A percentile compares a stretch with the other conserved stretches of the same genome.
phyloP scores from a whole-genome alignment of 2,113 vertebrate genomes.

The Dasyprocta punctata region DNA sequence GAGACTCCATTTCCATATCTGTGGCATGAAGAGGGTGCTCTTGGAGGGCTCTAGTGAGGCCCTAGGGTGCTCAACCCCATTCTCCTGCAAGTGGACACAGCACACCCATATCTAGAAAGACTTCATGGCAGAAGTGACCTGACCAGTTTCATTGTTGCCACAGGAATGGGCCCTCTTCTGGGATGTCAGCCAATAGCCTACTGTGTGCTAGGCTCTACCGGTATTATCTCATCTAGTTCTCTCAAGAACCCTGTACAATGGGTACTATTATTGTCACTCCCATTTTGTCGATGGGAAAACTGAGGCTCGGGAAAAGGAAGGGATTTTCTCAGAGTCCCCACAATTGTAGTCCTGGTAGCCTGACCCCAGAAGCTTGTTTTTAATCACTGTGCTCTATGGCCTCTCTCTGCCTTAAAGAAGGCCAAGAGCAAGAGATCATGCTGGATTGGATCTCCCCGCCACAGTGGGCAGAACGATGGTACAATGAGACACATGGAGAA shows the following conservation, averaged over 20 bases:
- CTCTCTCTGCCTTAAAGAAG: not conserved
- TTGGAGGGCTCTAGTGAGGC: not conserved
- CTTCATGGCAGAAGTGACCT: not conserved
- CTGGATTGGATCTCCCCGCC: not conserved
- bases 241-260: not conserved
- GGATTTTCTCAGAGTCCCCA: not conserved
- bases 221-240: not conserved
- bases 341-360: not conserved
- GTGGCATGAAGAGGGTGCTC: not conserved
- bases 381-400: not conserved
- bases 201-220: not conserved
- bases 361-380: not conserved
- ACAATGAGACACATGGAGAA: not conserved
- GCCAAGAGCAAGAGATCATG: not conserved
- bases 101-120: not conserved
- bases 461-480: not conserved
- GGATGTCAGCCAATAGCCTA: too few relatives aligned
- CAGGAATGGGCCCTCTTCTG: not conserved
- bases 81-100: not conserved
- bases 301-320: not conserved
- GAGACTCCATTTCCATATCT: not conserved
- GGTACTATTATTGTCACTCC: not conserved
- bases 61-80: too few relatives aligned
- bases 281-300: not conserved
- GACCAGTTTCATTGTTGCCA: not conserved